A percentile compares a stretch with the other conserved stretches of the same genome.
Evolutionary conservation across 1,140 invertebrate species (phyloP).

Genomic region (Heliconius eleuchia): DNA sequence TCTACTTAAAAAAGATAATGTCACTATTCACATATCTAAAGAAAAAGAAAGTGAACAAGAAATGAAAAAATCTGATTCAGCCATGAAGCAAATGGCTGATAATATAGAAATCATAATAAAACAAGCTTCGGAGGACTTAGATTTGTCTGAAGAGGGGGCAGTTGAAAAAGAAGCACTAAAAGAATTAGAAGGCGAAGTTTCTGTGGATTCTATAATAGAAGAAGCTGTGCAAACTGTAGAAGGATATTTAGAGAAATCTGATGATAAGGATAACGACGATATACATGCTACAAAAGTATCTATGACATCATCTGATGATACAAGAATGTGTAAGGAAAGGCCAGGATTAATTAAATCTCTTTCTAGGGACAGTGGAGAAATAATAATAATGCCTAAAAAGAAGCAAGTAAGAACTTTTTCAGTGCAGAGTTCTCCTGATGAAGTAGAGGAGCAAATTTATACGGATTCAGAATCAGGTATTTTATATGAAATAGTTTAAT

Average conservation of each 20-base stretch:
- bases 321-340: constrained; percentile 59
- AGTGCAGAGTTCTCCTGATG: constrained; percentile 80
- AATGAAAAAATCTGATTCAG: constrained; percentile 75
- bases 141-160: constrained; percentile 67
- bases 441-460: constrained; percentile 81
- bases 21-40: neutral
- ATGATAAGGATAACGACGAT: constrained; percentile 48
- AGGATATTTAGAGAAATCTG: constrained; percentile 60
- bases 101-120: constrained; percentile 80
- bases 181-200: constrained; percentile 63
- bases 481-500: neutral
- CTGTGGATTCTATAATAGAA: constrained; percentile 74
- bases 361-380: constrained; percentile 74
- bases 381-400: constrained; percentile 73
- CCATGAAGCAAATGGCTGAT: constrained; percentile 78
- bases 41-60: constrained; percentile 37
- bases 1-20: constrained; percentile 42
- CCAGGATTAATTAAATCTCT: constrained; percentile 70
- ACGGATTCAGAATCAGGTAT: constrained; percentile 81
- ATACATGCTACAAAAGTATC: constrained; percentile 52
- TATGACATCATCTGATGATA: constrained; percentile 49
- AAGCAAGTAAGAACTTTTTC: constrained; percentile 76
- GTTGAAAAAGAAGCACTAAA: constrained; percentile 46
- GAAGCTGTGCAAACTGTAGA: constrained; percentile 72
- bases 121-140: constrained; percentile 75